A percentile compares a stretch with the other conserved stretches of the same genome.
These are phyloP conservation scores for Hemaris fuciformis DNA, from an alignment of 2,888 invertebrate genomes.

Conservation along the genomic window DNA sequence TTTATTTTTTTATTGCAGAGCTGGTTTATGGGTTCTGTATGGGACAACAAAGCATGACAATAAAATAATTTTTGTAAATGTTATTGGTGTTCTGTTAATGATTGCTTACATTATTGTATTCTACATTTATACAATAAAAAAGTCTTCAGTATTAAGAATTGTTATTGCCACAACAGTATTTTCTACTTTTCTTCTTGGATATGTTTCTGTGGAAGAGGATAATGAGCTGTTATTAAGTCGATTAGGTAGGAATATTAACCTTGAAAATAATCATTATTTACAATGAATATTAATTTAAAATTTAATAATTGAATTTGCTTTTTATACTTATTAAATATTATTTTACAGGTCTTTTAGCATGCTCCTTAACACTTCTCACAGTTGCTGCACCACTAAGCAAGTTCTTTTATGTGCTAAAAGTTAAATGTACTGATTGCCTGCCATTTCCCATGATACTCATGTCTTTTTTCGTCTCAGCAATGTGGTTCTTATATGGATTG, in stretches of 20 bases:
- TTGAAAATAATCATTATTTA: background rate
- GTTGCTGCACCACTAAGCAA: conserved; percentile 92
- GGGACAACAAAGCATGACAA: conserved; percentile 87
- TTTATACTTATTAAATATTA: background rate
- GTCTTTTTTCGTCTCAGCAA: conserved; percentile 89
- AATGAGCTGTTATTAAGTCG: conserved; percentile 75
- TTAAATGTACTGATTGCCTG: conserved; percentile 91
- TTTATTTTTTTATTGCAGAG: background rate
- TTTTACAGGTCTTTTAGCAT: conserved; percentile 83
- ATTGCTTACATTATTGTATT: conserved; percentile 86
- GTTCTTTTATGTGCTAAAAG: conserved; percentile 89
- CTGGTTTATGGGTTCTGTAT: conserved; percentile 64
- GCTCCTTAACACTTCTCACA: conserved; percentile 88
- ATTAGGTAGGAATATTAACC: conserved; percentile 80
- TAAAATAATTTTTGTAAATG: conserved; percentile 88
- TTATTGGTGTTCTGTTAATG: conserved; percentile 87
- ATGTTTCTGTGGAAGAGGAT: conserved; percentile 81
- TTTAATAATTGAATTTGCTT: background rate
- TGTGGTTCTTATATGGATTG: conserved; percentile 93
- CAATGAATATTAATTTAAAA: background rate
- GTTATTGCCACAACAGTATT: conserved; percentile 76
- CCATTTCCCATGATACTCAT: conserved; percentile 93
- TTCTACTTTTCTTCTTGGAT: conserved; percentile 80
- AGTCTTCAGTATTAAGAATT: conserved; percentile 84
- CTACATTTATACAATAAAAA: conserved; percentile 87